phyloP scores from a whole-genome alignment of 2,797 vertebrate genomes.

The Cetoscarus ocellatus region DNA sequence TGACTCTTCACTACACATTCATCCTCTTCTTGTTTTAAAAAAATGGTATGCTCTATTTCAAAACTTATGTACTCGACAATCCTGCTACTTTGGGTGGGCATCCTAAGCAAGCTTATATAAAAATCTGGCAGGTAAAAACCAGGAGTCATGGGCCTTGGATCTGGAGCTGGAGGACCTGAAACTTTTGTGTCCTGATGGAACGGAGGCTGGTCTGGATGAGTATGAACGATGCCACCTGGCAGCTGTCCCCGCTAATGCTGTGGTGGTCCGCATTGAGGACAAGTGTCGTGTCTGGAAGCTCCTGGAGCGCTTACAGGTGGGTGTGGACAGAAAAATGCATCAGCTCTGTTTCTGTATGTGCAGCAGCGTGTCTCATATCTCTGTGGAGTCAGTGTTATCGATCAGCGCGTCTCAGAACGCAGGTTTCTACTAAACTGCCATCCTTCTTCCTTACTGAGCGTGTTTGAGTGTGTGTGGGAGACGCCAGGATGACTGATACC shows the following conservation, averaged over 20 bases:
- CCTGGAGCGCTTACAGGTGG: conserved; percentile 86
- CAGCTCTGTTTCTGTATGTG: conserved; percentile 15
- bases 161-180: conserved; percentile 88
- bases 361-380: conserved; percentile 29
- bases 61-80: not conserved
- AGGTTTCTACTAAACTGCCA: conserved; percentile 46
- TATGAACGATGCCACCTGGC: conserved; percentile 83
- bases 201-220: conserved; percentile 75
- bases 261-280: conserved; percentile 85
- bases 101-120: not conserved
- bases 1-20: too few species aligned
- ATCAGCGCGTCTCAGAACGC: conserved; percentile 42
- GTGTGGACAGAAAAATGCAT: conserved; percentile 21
- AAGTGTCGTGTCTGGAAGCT: conserved; percentile 88
- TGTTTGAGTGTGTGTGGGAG: conserved; percentile 35
- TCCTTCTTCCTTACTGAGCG: conserved; percentile 45
- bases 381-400: conserved; percentile 46
- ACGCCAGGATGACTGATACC: conserved; percentile 53
- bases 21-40: not conserved
- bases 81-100: not conserved
- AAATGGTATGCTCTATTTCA: not conserved
- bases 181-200: conserved; percentile 86
- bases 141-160: conserved; percentile 88
- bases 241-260: conserved; percentile 82
- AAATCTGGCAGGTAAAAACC: conserved; percentile 80